Percentiles rank a stretch among this genome's conserved stretches.
Conservation (phyloP, 2,888 invertebrate species). For the Calliopum simillimum region DNA sequence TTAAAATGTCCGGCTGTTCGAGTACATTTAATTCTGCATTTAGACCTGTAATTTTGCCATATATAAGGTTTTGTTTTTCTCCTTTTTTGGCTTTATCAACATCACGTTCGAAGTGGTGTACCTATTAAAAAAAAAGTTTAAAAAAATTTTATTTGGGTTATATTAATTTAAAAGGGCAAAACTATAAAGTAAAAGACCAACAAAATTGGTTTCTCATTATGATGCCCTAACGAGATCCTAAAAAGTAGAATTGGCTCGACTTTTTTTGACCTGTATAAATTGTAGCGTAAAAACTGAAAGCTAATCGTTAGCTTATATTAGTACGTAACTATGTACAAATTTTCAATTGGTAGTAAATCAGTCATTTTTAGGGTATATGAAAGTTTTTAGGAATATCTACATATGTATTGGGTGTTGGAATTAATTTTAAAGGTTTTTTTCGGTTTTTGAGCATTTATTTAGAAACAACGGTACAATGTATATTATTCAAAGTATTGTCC, state of each 20-base stretch:
- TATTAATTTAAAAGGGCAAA: background rate
- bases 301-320: background rate
- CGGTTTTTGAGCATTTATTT: too few species aligned
- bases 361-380: too few species aligned
- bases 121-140: constrained; percentile 68
- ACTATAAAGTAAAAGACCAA: background rate
- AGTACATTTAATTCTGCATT: constrained; percentile 83
- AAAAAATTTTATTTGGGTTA: background rate
- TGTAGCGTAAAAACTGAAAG: background rate
- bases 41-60: constrained; percentile 88
- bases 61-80: constrained; percentile 78
- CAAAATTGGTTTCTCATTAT: background rate
- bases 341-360: too few species aligned
- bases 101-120: constrained; percentile 87
- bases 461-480: too few species aligned
- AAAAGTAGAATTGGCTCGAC: background rate
- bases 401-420: too few species aligned
- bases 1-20: constrained; percentile 73
- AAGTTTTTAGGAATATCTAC: too few species aligned
- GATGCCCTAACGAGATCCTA: too few species aligned
- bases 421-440: too few species aligned
- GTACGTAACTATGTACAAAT: too few species aligned
- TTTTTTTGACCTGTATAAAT: background rate
- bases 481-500: too few species aligned
- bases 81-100: constrained; percentile 83